A percentile compares a stretch with the other conserved stretches of the same genome.
phyloP scores from a whole-genome alignment of 2,888 invertebrate genomes.

The Calliphora vomitoria region DNA sequence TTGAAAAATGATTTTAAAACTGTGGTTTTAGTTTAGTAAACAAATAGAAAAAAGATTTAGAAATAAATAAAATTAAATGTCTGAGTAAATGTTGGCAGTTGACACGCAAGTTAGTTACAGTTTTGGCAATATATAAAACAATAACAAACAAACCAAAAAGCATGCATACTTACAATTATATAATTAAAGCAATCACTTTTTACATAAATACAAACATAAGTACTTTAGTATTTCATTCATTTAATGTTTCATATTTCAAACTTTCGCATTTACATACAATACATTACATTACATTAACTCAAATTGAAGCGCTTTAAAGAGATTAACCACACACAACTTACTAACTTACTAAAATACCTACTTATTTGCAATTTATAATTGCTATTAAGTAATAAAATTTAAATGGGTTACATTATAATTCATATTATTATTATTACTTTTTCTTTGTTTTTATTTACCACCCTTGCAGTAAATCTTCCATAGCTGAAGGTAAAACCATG shows the following conservation, averaged over 20 bases:
- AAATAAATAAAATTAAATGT: conserved; percentile 49
- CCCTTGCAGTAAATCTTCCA: conserved; percentile 30
- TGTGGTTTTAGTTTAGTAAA: conserved; percentile 17
- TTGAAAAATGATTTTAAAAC: not conserved
- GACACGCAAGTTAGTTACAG: conserved; percentile 44
- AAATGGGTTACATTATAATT: not conserved
- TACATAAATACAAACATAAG: not conserved
- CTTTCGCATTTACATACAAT: not conserved
- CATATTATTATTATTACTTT: conserved; percentile 5
- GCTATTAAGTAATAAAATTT: conserved; percentile 4
- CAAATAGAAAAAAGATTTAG: conserved; percentile 9
- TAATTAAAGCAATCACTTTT: conserved; percentile 38
- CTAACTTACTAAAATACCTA: not conserved
- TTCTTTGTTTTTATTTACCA: not conserved
- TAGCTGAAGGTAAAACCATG: not conserved
- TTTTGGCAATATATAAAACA: conserved; percentile 5
- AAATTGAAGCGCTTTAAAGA: not conserved
- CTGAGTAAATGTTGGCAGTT: conserved; percentile 25
- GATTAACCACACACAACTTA: not conserved
- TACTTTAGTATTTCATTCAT: not conserved
- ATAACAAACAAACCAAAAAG: not conserved
- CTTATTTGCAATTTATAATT: conserved; percentile 22
- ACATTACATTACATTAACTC: not conserved
- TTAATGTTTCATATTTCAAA: not conserved
- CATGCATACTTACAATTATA: conserved; percentile 42